Evolutionary conservation across 2,888 invertebrate genomes (phyloP).

Genomic region (Drosophila hamatofila): DNA sequence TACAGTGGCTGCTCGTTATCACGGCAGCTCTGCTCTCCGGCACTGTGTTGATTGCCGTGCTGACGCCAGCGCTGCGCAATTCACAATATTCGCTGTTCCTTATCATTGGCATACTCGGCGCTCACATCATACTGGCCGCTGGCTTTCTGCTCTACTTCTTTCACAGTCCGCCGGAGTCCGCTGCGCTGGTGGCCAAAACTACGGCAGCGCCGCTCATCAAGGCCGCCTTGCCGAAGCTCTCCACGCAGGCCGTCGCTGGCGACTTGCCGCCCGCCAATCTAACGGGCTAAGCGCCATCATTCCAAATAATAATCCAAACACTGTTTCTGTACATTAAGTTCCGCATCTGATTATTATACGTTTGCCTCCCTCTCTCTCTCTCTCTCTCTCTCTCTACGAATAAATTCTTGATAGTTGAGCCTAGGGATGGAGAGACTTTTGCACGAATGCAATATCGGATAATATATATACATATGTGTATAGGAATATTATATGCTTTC

Average conservation of each 20-base stretch:
- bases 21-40: constrained; percentile 94
- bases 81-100: constrained; percentile 89
- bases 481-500: background rate
- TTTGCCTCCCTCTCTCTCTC: background rate
- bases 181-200: background rate
- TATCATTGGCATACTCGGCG: constrained; percentile 89
- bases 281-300: constrained; percentile 40
- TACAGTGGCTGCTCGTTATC: constrained; percentile 95
- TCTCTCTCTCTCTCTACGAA: background rate
- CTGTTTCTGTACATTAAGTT: constrained; percentile 43
- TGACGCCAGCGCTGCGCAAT: constrained; percentile 90
- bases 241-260: constrained; percentile 27
- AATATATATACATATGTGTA: constrained; percentile 1
- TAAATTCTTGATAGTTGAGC: constrained; percentile 2
- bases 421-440: background rate
- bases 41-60: constrained; percentile 92
- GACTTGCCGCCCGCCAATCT: constrained; percentile 36
- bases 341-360: background rate
- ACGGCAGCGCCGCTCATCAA: constrained; percentile 1
- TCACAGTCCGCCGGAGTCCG: constrained; percentile 85
- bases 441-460: background rate
- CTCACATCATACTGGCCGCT: constrained; percentile 93
- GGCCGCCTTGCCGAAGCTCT: constrained; percentile 15
- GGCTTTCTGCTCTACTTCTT: constrained; percentile 95
- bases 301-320: constrained; percentile 5